These are phyloP conservation scores for Andrena minutula DNA, from an alignment of 2,888 invertebrate genomes.

Conservation along the genomic window DNA sequence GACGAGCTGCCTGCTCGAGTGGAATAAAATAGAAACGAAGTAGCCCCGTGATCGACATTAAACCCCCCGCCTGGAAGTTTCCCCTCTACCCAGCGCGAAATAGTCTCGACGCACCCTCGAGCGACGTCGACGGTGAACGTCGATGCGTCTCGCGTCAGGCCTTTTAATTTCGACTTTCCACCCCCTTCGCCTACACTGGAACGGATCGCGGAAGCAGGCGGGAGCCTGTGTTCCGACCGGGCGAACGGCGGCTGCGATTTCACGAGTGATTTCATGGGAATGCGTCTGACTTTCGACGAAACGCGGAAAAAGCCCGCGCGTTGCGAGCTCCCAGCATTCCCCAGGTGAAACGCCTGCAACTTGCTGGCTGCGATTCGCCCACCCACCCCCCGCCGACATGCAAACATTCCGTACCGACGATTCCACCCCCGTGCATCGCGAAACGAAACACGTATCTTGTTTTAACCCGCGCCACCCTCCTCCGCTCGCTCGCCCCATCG, in stretches of 20 bases:
- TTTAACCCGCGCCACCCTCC: constrained; percentile 48
- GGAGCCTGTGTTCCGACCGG: not conserved
- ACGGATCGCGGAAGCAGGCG: constrained; percentile 11
- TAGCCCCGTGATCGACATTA: constrained; percentile 23
- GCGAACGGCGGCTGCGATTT: constrained; percentile 65
- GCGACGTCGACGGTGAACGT: not conserved
- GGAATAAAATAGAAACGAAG: not conserved
- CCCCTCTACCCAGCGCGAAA: not conserved
- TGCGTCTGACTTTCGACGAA: constrained; percentile 68
- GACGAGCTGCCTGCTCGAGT: not conserved
- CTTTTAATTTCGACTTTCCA: constrained; percentile 29
- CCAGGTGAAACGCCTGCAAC: constrained; percentile 33
- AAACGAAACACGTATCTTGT: constrained; percentile 71
- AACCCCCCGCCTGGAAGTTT: not conserved
- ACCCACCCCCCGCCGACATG: constrained; percentile 11
- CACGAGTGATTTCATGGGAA: constrained; percentile 76
- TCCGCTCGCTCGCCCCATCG: constrained; percentile 14
- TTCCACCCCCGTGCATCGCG: constrained; percentile 54
- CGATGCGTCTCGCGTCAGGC: not conserved
- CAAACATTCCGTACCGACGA: constrained; percentile 49
- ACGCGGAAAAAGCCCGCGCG: constrained; percentile 53
- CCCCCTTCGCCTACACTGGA: not conserved
- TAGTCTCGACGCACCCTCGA: not conserved
- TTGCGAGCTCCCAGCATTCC: constrained; percentile 48
- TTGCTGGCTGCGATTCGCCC: constrained; percentile 37